Conservation (phyloP, 2,113 vertebrate genomes). For the Psilopsiagon aurifrons region DNA sequence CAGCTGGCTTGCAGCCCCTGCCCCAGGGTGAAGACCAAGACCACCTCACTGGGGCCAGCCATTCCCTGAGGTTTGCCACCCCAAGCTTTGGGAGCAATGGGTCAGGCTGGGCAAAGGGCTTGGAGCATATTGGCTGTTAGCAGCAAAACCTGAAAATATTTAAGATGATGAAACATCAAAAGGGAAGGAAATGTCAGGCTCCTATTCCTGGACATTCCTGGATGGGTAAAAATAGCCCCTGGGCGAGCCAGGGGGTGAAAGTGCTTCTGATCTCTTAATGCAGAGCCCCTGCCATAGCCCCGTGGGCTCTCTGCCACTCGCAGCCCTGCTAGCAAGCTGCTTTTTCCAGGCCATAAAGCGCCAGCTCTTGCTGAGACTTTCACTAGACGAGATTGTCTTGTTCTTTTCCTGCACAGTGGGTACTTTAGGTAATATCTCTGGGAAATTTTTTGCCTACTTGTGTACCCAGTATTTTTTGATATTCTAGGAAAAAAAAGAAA, state of each 20-base stretch:
- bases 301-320: constrained; percentile 27
- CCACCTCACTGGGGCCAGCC: neutral
- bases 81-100: neutral
- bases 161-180: constrained; percentile 35
- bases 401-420: constrained; percentile 29
- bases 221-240: constrained; percentile 63
- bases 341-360: constrained; percentile 44
- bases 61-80: neutral
- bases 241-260: neutral
- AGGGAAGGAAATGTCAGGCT: constrained; percentile 39
- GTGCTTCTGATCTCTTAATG: constrained; percentile 48
- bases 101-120: neutral
- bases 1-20: neutral
- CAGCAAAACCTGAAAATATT: neutral
- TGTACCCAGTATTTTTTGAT: constrained; percentile 9
- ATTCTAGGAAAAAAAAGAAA: constrained; percentile 17
- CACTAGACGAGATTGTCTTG: constrained; percentile 35
- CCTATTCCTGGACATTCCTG: constrained; percentile 54
- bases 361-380: constrained; percentile 44
- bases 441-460: neutral
- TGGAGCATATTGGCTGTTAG: neutral
- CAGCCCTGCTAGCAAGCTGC: neutral
- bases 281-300: constrained; percentile 29
- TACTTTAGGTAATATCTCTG: constrained; percentile 28
- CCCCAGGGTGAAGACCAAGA: neutral